phyloP scores from a whole-genome alignment of 92 coral and sea anemone genomes.

The Muricea muricata region DNA sequence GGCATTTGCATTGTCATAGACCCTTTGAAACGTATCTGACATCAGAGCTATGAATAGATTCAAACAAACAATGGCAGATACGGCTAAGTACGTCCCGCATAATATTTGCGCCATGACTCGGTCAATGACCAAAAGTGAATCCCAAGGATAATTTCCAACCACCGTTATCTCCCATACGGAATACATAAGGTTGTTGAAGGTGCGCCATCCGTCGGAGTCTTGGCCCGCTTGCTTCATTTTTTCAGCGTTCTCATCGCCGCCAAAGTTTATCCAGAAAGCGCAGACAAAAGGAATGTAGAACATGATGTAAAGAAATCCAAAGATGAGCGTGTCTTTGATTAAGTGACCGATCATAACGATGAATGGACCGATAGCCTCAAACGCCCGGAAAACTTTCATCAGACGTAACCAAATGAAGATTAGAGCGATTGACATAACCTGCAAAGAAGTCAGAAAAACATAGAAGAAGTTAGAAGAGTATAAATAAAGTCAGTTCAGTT shows the following conservation, averaged over 20 bases:
- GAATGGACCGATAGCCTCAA: conserved; percentile 87
- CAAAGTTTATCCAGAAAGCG: conserved; percentile 96
- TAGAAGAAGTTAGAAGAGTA: no score
- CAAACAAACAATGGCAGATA: conserved; percentile 88
- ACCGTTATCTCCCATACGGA: conserved; percentile 96
- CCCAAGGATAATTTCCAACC: conserved; percentile 98
- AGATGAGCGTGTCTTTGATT: conserved; percentile 87
- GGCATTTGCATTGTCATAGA: conserved; percentile 96
- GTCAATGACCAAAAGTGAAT: conserved; percentile 82
- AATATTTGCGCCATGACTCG: conserved; percentile 95
- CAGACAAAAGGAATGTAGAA: conserved; percentile 94
- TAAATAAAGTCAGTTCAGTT: no score
- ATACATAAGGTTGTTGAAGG: conserved; percentile 87
- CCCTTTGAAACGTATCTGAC: conserved; percentile 99
- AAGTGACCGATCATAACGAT: conserved; percentile 96
- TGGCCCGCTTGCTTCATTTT: conserved; percentile 65
- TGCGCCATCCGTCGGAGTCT: conserved; percentile 76
- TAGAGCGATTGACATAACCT: conserved; percentile 74
- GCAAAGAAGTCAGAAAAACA: not conserved
- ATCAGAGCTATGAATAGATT: conserved; percentile 95
- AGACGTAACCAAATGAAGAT: conserved; percentile 95
- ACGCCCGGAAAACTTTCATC: conserved; percentile 94
- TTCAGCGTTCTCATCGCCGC: conserved; percentile 81
- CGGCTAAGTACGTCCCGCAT: conserved; percentile 90
- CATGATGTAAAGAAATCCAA: conserved; percentile 83